Conservation (phyloP, 2,797 vertebrate genomes). For the Galagoides demidoff region DNA sequence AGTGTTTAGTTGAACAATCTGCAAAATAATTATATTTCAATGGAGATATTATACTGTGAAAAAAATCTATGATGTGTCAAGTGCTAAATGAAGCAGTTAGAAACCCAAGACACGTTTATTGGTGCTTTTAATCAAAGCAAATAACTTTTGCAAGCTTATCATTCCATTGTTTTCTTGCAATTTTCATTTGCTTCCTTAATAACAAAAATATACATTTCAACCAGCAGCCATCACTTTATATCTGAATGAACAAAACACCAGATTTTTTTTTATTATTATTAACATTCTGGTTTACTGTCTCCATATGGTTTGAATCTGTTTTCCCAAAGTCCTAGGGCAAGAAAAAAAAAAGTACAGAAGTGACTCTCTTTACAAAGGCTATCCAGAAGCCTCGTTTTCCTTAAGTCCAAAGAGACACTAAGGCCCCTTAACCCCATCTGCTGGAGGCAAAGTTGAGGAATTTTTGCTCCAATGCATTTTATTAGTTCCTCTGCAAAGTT, state of each 20-base stretch:
- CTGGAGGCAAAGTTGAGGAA: slow-evolving; percentile 55
- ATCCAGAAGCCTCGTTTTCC: slow-evolving; percentile 6
- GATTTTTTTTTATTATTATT: neutral
- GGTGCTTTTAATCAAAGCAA: slow-evolving; percentile 89
- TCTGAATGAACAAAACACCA: slow-evolving; percentile 71
- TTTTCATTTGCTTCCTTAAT: slow-evolving; percentile 86
- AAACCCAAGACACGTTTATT: slow-evolving; percentile 86
- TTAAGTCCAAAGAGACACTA: slow-evolving; percentile 43
- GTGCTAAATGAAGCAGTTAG: slow-evolving; percentile 89
- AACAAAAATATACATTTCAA: slow-evolving; percentile 84
- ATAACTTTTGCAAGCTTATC: slow-evolving; percentile 87
- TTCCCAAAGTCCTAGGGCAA: neutral
- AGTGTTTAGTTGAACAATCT: slow-evolving; percentile 96
- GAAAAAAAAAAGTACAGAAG: neutral
- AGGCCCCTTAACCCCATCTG: slow-evolving; percentile 49
- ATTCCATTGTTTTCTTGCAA: slow-evolving; percentile 84
- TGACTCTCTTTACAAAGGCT: slow-evolving; percentile 46
- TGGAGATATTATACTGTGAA: slow-evolving; percentile 89
- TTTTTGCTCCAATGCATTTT: slow-evolving; percentile 31
- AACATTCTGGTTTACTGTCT: neutral
- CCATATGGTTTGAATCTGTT: slow-evolving; percentile 24
- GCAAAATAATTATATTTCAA: slow-evolving; percentile 88
- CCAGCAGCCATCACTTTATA: slow-evolving; percentile 77
- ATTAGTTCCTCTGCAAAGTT: slow-evolving; percentile 61
- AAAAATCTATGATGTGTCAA: slow-evolving; percentile 87